Base-by-base conservation (phyloP, 2,113 vertebrate species). In the Melozone crissalis region DNA sequence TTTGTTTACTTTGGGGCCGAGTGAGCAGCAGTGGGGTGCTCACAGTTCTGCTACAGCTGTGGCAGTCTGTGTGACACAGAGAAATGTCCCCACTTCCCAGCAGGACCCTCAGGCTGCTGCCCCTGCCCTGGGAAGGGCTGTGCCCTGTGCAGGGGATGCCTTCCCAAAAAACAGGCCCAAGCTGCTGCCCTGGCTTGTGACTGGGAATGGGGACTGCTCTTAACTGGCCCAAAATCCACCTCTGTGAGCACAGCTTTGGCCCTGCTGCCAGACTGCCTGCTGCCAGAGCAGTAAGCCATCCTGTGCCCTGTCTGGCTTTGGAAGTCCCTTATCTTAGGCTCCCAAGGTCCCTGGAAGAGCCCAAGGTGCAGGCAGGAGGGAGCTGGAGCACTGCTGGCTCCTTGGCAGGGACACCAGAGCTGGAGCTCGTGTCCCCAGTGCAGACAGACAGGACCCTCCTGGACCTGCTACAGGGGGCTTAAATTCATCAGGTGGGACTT, bases 341-440 rank as follows among this genome's bases (percentile, higher is more conserved):
- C 0, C 5, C 11, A 14, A 19, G 26, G 26, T 7, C 27, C 58
- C 35, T 41, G 23, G 46, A 37, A 19, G 23, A 58, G 30, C 22
- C 61, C 3, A 0, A 33, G 66, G 43, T 3, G 5, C 27, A 13
- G 59, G 52, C 52, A 39, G 77, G 69, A 6, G 0, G 52, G 13
- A 11, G 17, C 22, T 4, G 28, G 62, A 69, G 67, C 63, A 47
- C 26, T 1, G 26, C 10, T 43, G 44, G 8, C 18, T 59, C 41
- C 57, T 39, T 0, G 0, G 27, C 71, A 49, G 14, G 76, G 83
- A n/a, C 72, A 30, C 1, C 0, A 1, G 13, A 18, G 5, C 57
- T 44, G 69, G 10, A 1, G 7, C 0, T 71, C 44, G 58, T 41
- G 84, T 13, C 79, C 72, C 54, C 63, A 22, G 52, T 0, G 5